A percentile compares a stretch with the other conserved stretches of the same genome.
phyloP scores from a whole-genome alignment of 2,888 invertebrate species.

The Iphiclides podalirius region DNA sequence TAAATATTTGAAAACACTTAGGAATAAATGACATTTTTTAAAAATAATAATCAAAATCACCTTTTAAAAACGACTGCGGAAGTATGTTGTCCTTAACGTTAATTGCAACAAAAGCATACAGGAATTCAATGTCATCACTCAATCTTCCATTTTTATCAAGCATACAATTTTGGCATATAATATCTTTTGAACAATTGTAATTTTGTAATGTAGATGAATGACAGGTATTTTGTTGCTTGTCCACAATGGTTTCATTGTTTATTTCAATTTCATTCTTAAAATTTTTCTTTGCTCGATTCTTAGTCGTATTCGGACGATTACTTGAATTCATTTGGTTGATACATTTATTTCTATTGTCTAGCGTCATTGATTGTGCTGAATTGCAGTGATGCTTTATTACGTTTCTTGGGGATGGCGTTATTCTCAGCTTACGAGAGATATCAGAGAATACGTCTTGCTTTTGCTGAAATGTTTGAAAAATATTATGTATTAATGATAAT shows the following conservation, averaged over 20 bases:
- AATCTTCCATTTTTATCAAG: conserved; percentile 24
- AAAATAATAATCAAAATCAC: conserved; percentile 35
- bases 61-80: conserved; percentile 61
- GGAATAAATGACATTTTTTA: no score
- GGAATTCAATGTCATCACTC: conserved; percentile 49
- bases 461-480: conserved; percentile 48
- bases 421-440: conserved; percentile 47
- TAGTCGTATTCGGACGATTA: not conserved
- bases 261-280: not conserved
- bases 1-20: no score
- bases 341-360: conserved; percentile 22
- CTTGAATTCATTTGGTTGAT: not conserved
- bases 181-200: conserved; percentile 3
- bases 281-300: conserved; percentile 26
- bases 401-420: conserved; percentile 32
- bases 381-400: conserved; percentile 48
- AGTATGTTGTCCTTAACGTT: conserved; percentile 63
- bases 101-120: conserved; percentile 65
- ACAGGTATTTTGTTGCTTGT: conserved; percentile 7
- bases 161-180: conserved; percentile 11
- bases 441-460: conserved; percentile 64
- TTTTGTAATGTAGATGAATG: not conserved
- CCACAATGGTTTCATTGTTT: not conserved
- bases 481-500: not conserved
- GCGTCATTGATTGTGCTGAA: conserved; percentile 35